Conservation (phyloP, 1,140 invertebrate genomes). For the Probaryconus sp. region DNA sequence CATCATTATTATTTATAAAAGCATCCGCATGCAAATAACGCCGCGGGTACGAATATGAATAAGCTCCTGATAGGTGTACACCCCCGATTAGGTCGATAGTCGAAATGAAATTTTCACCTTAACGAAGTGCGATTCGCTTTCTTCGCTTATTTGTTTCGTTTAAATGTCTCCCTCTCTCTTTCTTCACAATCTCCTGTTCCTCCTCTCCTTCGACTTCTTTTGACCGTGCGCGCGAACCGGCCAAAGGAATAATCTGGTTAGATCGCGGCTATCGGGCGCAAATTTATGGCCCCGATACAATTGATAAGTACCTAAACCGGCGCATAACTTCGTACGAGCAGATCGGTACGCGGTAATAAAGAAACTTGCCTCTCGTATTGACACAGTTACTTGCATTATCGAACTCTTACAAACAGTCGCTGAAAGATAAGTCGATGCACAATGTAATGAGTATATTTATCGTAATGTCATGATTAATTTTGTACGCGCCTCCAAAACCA, state of each 20-base stretch:
- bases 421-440: conserved; percentile 42
- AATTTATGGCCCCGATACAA: conserved; percentile 50
- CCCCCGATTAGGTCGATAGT: conserved; percentile 62
- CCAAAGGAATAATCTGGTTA: conserved; percentile 51
- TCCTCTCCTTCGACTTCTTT: too few species aligned
- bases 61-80: conserved; percentile 57
- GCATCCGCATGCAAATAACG: conserved; percentile 51
- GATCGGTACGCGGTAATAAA: conserved; percentile 41
- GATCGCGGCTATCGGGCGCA: conserved; percentile 45
- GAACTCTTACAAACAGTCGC: conserved; percentile 24
- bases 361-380: conserved; percentile 34
- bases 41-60: conserved; percentile 63
- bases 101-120: conserved; percentile 62
- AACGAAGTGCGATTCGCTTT: conserved; percentile 50
- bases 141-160: conserved; percentile 46
- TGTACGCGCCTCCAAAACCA: not conserved
- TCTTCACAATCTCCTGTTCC: too few species aligned
- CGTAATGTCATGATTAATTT: conserved; percentile 3
- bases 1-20: conserved; percentile 65
- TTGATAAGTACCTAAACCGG: conserved; percentile 44
- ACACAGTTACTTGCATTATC: conserved; percentile 34
- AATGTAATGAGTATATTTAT: conserved; percentile 40
- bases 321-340: conserved; percentile 46
- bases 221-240: conserved; percentile 17
- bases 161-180: conserved; percentile 30